Base-by-base conservation (phyloP, 2,888 invertebrate species). In the Parascotia fuliginaria region DNA sequence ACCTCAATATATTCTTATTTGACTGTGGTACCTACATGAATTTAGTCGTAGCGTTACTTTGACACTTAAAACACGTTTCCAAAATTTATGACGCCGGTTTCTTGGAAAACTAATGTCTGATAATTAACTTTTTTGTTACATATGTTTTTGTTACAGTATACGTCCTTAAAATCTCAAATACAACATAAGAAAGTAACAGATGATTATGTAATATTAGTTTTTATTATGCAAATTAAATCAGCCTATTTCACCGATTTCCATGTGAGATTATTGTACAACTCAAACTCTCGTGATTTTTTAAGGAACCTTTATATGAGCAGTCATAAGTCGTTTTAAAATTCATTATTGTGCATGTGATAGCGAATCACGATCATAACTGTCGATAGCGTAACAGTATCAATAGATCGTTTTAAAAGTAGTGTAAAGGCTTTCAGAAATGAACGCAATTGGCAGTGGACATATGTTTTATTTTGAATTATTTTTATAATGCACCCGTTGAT, bases 401-500 rank as follows among this genome's bases (percentile, higher is more conserved):
- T 42, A 15, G 19, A 16, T 37, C 11, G 31, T 1, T 19, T 19
- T n/a, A n/a, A n/a, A n/a, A n/a, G n/a, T n/a, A n/a, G n/a, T n/a
- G n/a, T n/a, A n/a, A n/a, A n/a, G n/a, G n/a, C n/a, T n/a, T n/a
- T n/a, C n/a, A n/a, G n/a, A n/a, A n/a, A n/a, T n/a, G n/a, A n/a
- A n/a, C n/a, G n/a, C n/a, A n/a, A n/a, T 24, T 7, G 19, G 2
- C 5, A 24, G 1, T 1, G 24, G 6, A 24, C 3, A 6, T 24
- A 24, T 7, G 24, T 12, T 31, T 7, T 13, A 7, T 13, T 31
- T 19, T 37, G 19, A 9, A 14, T 33, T 19, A 27, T 2, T 16
- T 24, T 42, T 36, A 39, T 41, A 37, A 42, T 37, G 59, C 67
- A 55, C 79, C 60, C 84, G 82, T 86, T 85, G 85, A 84, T 75